These are phyloP conservation scores for Panthera uncia DNA, from an alignment of 2,113 vertebrate genomes.

Conservation along the genomic window DNA sequence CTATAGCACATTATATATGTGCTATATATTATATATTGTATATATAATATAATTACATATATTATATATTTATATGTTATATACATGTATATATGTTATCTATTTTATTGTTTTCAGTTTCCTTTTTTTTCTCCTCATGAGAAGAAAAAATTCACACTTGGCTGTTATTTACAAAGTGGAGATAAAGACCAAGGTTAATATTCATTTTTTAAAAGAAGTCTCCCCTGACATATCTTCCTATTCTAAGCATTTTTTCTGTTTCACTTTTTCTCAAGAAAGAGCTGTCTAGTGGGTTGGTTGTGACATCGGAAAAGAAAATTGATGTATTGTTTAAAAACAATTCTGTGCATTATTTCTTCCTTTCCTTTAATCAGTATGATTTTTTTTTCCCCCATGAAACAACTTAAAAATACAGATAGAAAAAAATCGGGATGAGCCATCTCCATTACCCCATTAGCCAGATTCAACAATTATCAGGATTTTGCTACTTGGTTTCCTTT, in stretches of 20 bases:
- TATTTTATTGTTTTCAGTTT: slow-evolving; percentile 14
- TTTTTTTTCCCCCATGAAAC: background rate
- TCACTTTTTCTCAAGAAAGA: background rate
- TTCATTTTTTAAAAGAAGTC: background rate
- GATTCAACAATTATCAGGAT: background rate
- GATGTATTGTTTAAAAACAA: background rate
- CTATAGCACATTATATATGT: too few relatives aligned
- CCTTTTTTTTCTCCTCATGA: background rate
- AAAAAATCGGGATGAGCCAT: background rate
- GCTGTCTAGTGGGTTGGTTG: background rate
- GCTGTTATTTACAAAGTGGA: background rate
- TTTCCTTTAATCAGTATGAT: background rate
- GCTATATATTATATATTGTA: too few relatives aligned
- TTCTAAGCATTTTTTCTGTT: background rate
- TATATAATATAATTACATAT: background rate
- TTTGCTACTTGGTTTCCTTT: background rate
- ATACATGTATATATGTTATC: background rate
- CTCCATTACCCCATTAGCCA: background rate
- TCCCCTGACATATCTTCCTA: background rate
- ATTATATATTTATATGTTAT: background rate
- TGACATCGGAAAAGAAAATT: background rate
- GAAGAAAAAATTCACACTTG: background rate
- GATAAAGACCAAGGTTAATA: background rate
- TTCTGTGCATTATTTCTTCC: background rate
- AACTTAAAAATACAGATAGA: background rate